phyloP scores from a whole-genome alignment of 2,797 vertebrate genomes.

The Rhinella marina region DNA sequence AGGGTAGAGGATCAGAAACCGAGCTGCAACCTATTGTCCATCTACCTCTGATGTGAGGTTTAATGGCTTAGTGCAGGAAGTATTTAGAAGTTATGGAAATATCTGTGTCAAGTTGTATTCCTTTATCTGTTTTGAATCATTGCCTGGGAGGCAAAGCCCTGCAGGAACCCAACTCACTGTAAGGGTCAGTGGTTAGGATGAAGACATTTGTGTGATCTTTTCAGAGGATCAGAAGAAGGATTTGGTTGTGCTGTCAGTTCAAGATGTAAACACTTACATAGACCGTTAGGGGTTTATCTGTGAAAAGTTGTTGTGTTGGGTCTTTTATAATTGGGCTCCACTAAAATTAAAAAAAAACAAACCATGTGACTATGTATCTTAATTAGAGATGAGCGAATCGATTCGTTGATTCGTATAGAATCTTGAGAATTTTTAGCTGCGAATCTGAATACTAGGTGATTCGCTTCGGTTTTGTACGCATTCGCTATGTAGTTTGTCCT shows the following conservation, averaged over 20 bases:
- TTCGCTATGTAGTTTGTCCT: too few species aligned
- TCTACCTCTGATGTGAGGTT: constrained; percentile 44
- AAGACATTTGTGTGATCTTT: constrained; percentile 25
- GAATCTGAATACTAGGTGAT: too few species aligned
- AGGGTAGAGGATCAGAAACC: constrained; percentile 31
- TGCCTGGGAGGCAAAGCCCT: constrained; percentile 19
- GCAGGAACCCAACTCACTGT: constrained; percentile 7
- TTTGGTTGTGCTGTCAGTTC: constrained; percentile 2
- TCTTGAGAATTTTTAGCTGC: too few species aligned
- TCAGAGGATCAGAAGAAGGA: neutral
- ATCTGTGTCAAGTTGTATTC: constrained; percentile 45
- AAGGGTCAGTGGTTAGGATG: constrained; percentile 15
- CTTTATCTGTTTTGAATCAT: constrained; percentile 28
- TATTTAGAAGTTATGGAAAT: constrained; percentile 39
- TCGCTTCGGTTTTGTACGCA: too few species aligned
- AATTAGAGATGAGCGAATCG: too few species aligned
- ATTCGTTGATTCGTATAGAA: too few species aligned
- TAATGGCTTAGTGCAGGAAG: constrained; percentile 45
- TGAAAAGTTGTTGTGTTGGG: neutral
- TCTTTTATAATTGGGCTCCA: neutral
- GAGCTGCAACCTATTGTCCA: constrained; percentile 45
- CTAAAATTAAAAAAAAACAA: neutral
- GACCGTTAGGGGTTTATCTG: neutral
- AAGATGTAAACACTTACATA: neutral
- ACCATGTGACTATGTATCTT: too few species aligned